Conservation (phyloP, 2,797 vertebrate genomes). For the Pangasius sanitwongsei region DNA sequence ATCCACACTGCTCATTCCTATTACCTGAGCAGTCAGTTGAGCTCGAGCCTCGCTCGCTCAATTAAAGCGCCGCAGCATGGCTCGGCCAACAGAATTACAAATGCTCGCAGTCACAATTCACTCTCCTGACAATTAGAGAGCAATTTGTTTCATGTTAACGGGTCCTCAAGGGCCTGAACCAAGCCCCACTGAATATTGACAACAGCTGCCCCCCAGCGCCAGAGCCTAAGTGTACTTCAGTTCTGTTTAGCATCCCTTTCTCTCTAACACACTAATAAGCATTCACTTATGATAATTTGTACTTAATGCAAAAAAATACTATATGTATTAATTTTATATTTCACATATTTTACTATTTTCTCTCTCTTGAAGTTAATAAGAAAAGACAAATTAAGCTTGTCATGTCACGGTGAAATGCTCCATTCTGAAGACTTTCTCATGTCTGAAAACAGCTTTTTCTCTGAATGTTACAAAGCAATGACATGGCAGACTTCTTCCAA, state of each 20-base stretch:
- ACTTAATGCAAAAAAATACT: not conserved
- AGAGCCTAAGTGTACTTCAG: conserved; percentile 60
- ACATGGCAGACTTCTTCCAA: not conserved
- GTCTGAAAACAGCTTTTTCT: conserved; percentile 7
- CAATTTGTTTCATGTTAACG: conserved; percentile 78
- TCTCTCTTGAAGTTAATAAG: not conserved
- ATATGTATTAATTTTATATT: not conserved
- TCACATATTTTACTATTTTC: not conserved
- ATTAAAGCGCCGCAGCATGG: conserved; percentile 69
- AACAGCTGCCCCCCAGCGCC: conserved; percentile 17
- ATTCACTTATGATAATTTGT: not conserved
- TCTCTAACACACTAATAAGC: not conserved
- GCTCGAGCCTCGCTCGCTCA: conserved; percentile 69
- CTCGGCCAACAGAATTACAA: conserved; percentile 74
- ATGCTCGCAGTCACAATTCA: conserved; percentile 74
- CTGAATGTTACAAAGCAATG: not conserved
- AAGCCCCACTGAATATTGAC: conserved; percentile 63
- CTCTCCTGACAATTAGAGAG: conserved; percentile 75
- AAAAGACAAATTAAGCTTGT: not conserved
- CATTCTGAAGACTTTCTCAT: not conserved
- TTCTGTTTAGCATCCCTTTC: conserved; percentile 55
- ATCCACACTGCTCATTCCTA: conserved; percentile 75
- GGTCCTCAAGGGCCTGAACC: conserved; percentile 72
- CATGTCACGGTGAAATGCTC: not conserved
- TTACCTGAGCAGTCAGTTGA: conserved; percentile 70